A percentile compares a stretch with the other conserved stretches of the same genome.
These are phyloP conservation scores for Phalacrocorax aristotelis DNA, from an alignment of 2,113 vertebrate species.

Conservation along the genomic window DNA sequence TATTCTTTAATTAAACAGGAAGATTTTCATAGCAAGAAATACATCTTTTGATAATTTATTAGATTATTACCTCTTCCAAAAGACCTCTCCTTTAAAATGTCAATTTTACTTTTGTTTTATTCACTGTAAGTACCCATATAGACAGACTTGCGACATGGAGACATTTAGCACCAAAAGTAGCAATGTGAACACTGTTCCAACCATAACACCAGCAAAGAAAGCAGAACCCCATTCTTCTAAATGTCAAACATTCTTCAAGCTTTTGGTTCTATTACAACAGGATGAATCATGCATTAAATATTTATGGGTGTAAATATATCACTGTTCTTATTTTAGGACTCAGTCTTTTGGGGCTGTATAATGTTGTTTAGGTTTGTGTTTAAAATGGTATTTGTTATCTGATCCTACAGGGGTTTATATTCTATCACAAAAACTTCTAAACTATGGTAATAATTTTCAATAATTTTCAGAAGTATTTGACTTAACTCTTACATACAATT, in stretches of 20 bases:
- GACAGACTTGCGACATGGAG: not conserved
- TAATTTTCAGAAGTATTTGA: not conserved
- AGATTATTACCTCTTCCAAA: not conserved
- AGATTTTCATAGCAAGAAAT: not conserved
- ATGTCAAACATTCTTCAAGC: constrained; percentile 8
- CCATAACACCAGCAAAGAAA: not conserved
- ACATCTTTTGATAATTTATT: not conserved
- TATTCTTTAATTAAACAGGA: not conserved
- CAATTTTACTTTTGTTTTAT: not conserved
- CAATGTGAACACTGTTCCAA: not conserved
- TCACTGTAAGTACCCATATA: not conserved
- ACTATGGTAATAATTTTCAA: not conserved
- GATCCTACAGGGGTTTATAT: not conserved
- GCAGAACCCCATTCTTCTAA: constrained; percentile 26
- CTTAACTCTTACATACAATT: not conserved
- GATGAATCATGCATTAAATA: constrained; percentile 49
- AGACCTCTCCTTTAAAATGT: not conserved
- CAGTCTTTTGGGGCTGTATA: not conserved
- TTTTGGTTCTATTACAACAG: constrained; percentile 32
- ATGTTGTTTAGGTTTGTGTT: not conserved
- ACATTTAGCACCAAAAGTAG: constrained; percentile 9
- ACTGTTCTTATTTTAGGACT: constrained; percentile 21
- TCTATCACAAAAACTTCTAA: not conserved
- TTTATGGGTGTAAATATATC: constrained; percentile 45
- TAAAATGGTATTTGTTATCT: not conserved